phyloP scores from a whole-genome alignment of 2,113 vertebrate species.

The Sarotherodon lohbergeri region DNA sequence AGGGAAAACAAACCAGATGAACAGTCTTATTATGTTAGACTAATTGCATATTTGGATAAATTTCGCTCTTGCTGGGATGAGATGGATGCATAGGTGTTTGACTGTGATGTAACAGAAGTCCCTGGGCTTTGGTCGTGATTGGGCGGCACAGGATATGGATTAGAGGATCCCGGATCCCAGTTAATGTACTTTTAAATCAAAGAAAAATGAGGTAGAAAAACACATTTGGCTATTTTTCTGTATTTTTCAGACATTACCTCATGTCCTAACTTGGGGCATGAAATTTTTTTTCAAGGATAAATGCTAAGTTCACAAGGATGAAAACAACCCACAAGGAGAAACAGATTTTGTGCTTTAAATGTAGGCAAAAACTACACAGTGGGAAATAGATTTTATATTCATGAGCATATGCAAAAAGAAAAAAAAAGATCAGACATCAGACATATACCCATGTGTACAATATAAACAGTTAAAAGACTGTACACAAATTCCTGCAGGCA shows the following conservation, averaged over 20 bases:
- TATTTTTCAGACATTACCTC: slow-evolving; percentile 46
- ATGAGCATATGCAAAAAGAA: not conserved
- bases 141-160: not conserved
- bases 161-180: not conserved
- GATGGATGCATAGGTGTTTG: not conserved
- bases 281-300: slow-evolving; percentile 33
- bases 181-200: not conserved
- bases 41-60: not conserved
- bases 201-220: not conserved
- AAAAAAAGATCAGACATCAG: not conserved
- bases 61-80: not conserved
- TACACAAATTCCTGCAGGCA: not conserved
- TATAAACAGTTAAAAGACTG: slow-evolving; percentile 7
- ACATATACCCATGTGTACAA: not conserved
- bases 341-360: slow-evolving; percentile 3
- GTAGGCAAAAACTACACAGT: slow-evolving; percentile 39
- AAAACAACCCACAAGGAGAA: slow-evolving; percentile 10
- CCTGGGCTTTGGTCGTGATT: fast-evolving
- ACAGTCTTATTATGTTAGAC: not conserved
- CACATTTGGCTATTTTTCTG: not conserved
- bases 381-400: slow-evolving; percentile 12
- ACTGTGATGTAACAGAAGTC: not conserved
- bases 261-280: not conserved
- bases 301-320: slow-evolving; percentile 11
- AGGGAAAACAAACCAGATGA: not conserved